Percentiles rank a stretch among this genome's conserved stretches.
These are phyloP conservation scores for Cotesia congregata DNA, from an alignment of 2,888 invertebrate species.

Conservation along the genomic window DNA sequence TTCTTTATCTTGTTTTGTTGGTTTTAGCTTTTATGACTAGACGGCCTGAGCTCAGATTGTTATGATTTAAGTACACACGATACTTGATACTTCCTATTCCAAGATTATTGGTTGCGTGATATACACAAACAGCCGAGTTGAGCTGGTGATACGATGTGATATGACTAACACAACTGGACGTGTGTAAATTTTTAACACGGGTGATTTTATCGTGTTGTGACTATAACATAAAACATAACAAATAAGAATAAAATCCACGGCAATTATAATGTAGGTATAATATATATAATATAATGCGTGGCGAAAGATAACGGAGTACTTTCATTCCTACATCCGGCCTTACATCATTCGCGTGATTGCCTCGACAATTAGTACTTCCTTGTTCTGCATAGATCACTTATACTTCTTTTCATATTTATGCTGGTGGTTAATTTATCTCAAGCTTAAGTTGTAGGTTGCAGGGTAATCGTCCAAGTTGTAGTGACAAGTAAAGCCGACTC, in stretches of 20 bases:
- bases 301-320: slow-evolving; percentile 20
- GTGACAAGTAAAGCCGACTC: neutral
- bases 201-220: slow-evolving; percentile 9
- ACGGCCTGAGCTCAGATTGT: neutral
- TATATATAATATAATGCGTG: neutral
- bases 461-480: slow-evolving; percentile 5
- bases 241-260: neutral
- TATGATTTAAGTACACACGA: slow-evolving; percentile 22
- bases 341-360: slow-evolving; percentile 43
- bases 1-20: neutral
- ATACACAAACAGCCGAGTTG: neutral
- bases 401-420: slow-evolving; percentile 21
- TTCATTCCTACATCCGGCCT: slow-evolving; percentile 36
- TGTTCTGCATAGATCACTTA: slow-evolving; percentile 38
- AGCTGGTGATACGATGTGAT: no score
- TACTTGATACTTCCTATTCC: slow-evolving; percentile 28
- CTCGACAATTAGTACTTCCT: slow-evolving; percentile 50
- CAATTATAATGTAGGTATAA: slow-evolving; percentile 12
- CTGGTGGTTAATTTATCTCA: neutral
- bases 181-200: neutral
- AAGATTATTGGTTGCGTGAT: slow-evolving; percentile 11
- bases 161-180: neutral
- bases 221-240: neutral
- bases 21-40: neutral
- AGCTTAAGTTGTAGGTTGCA: neutral